Evolutionary conservation across 2,797 vertebrate genomes (phyloP), one percentile per base, ranked within the genome.

Genomic region (Oryzias sinensis): DNA sequence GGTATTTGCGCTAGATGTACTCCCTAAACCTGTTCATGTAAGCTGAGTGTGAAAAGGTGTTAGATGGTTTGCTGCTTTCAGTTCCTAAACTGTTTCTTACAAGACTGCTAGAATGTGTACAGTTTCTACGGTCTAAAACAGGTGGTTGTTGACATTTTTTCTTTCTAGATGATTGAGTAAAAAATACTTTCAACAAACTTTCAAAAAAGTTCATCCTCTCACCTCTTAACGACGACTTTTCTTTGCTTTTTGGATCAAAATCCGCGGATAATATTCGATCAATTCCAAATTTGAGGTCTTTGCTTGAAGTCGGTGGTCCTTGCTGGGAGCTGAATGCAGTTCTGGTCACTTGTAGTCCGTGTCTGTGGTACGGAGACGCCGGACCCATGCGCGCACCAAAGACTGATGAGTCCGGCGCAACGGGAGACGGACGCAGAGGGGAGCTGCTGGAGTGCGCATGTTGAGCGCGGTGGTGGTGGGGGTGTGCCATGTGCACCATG

Each of bases 221-320:
- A 98, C 97, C 97, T 97, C 95, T 93, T 74, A 98, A 52, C 0
- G 94, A 93, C 64, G 94, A 94, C 85, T 93, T 91, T 67, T 98
- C 96, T 80, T 95, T 98, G 74, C 92, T 87, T 88, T 96, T 98
- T 17, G 94, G 93, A 77, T 98, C 97, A 84, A 98, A 98, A 76
- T 98, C 97, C 52, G 94, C 88, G 42, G 96, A 98, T 74, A 98
- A 88, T 88, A 98, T 98, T 88, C 97, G 94, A 83, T 98, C 97
- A 68, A 98, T 98, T 80, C 97, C 97, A 73, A 98, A 98, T 88
- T 98, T 98, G 84, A 98, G 96, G 86, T 98, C 97, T 81, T 98
- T 98, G 85, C 97, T 98, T 47, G 94, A 94, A 1, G 93, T 95
- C 7, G 94, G 91, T 0, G 95, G 94, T 6, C 81, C 91, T 48